A percentile compares a stretch with the other conserved stretches of the same genome.
These are phyloP conservation scores for Drosophila lutescens DNA, from an alignment of 2,888 invertebrate genomes.

Conservation along the genomic window DNA sequence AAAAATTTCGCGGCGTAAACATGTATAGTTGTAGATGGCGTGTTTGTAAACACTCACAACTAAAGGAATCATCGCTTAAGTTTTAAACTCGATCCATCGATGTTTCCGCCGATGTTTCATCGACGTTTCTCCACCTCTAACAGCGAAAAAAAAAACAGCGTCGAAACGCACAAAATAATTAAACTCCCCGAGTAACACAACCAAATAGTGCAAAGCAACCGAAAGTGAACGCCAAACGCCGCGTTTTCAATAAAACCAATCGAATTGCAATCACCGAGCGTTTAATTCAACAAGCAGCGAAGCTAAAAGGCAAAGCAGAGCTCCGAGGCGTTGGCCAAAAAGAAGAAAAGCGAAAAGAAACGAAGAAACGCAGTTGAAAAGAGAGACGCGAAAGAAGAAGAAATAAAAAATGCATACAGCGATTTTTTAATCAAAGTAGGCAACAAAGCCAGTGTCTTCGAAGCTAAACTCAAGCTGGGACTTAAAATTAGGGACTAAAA, in stretches of 20 bases:
- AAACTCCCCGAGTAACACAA: slow-evolving; percentile 23
- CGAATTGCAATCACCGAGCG: slow-evolving; percentile 16
- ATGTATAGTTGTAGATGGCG: too few species aligned
- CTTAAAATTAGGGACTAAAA: too few species aligned
- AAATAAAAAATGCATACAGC: slow-evolving; percentile 72
- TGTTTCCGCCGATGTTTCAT: too few species aligned
- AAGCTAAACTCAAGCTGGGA: neutral
- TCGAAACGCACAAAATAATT: slow-evolving; percentile 14
- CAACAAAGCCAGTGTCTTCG: neutral
- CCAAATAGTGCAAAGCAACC: slow-evolving; percentile 13
- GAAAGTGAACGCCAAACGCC: slow-evolving; percentile 13
- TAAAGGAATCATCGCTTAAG: too few species aligned
- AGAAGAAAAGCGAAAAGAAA: slow-evolving; percentile 22
- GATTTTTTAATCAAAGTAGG: slow-evolving; percentile 40
- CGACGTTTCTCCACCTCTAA: too few species aligned
- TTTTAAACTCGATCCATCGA: too few species aligned
- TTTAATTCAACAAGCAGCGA: slow-evolving; percentile 14
- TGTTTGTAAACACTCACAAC: too few species aligned
- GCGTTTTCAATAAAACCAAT: slow-evolving; percentile 4
- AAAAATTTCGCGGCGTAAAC: too few species aligned
- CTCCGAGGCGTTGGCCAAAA: slow-evolving; percentile 31
- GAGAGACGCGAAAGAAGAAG: slow-evolving; percentile 37
- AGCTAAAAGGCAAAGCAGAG: slow-evolving; percentile 5
- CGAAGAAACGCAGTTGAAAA: slow-evolving; percentile 32
- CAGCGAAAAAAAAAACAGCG: neutral